Evolutionary conservation across 2,888 invertebrate species (phyloP), one percentile per base, ranked within the genome.

Genomic region (Megalurothrips usitatus): DNA sequence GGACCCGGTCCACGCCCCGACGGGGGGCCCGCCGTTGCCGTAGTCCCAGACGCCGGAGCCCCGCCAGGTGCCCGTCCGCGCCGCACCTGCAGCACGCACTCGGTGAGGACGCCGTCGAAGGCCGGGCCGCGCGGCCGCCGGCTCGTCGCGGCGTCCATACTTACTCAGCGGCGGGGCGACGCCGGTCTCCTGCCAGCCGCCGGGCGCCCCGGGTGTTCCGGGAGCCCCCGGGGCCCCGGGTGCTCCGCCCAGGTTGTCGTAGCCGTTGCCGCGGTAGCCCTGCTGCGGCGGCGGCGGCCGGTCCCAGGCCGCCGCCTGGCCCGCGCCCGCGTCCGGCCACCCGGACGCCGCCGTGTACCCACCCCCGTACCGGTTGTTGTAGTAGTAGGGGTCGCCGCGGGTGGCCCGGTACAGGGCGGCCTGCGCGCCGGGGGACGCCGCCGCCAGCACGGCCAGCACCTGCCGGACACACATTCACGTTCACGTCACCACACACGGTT

Each of bases 321-420:
- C 81, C 48, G 75, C 26, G 26, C 68, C 68, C 11, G 68, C 68
- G 26, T 75, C 68, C 23, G 75, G 75, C 58, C 75, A 49, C 19
- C 79, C 79, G 79, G 80, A 79, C 68, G 75, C 79, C 17, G 79
- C 80, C 23, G 79, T 79, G 81, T 79, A 80, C 28, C 81, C 81
- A 63, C 80, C 63, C 23, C 82, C 82, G 68, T 82, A 82, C 58
- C 82, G 82, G 68, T 81, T 82, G 68, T 80, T 82, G 43, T 79
- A 79, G 23, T 80, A 82, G 81, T 81, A 82, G 78, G 80, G 79
- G 80, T 82, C 82, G 75, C 81, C 81, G 11, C 82, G 80, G 8
- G 80, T 58, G 6, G 82, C 81, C 19, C 82, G 81, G 81, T 82
- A 82, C 43, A 82, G 81, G 19, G 68, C 68, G 26, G 26, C 68